phyloP scores from a whole-genome alignment of 2,113 vertebrate species.

The Irena cyanogastra region DNA sequence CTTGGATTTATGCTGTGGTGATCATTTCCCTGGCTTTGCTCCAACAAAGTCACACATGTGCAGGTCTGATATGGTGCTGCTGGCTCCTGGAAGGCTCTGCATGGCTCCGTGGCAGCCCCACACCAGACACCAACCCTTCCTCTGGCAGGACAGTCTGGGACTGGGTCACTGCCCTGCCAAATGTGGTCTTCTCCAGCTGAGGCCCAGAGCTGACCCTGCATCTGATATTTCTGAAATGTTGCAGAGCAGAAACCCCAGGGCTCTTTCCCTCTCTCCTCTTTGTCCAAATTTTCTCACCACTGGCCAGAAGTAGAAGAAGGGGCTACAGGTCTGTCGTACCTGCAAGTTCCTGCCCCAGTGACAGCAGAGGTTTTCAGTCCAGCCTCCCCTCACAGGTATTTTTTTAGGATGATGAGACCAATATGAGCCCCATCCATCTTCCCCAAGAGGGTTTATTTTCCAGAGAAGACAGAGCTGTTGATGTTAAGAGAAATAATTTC shows the following conservation, averaged over 20 bases:
- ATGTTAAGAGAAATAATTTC: slow-evolving; percentile 50
- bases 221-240: neutral
- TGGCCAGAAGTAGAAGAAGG: neutral
- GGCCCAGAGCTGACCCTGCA: neutral
- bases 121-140: neutral
- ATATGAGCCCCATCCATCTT: neutral
- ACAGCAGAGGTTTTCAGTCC: neutral
- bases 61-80: neutral
- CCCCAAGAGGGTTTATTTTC: slow-evolving; percentile 18
- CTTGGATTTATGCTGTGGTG: neutral
- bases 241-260: neutral
- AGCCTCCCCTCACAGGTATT: neutral
- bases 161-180: neutral
- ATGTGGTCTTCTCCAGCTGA: neutral
- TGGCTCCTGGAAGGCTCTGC: neutral
- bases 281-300: neutral
- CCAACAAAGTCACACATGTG: neutral
- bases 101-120: accelerated
- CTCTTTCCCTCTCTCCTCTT: neutral
- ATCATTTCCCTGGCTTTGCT: neutral
- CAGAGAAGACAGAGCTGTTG: slow-evolving; percentile 26
- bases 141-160: neutral
- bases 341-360: neutral
- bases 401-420: neutral
- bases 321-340: neutral